Base-by-base conservation (phyloP, 1,140 invertebrate genomes). In the Drosophila mayri region DNA sequence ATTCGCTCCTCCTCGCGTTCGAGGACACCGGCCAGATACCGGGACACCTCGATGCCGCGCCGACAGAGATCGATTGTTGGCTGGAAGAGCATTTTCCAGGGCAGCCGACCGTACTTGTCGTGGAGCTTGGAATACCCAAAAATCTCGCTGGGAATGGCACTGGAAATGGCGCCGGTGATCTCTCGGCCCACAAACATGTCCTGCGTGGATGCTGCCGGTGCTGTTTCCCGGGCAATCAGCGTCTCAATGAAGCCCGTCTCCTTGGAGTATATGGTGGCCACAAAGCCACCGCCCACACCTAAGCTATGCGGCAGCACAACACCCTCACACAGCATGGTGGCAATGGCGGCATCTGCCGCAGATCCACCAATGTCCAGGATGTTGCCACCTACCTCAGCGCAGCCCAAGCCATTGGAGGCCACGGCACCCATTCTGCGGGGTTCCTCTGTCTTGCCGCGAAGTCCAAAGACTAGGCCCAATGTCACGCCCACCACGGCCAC, bases 91-190 rank as follows among this genome's bases (percentile, higher is more conserved):
- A 96, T 95, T 22, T 92, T 92, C 99, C 99, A 99, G 0, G 95
- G 93, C 16, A 98, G 90, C 63, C 94, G 95, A 0, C 98, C 96
- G 78, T 96, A 99, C 79, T 93, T 94, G 38, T 95, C 91, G 91
- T 98, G 96, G 1, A 97, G 94, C 47, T 95, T 94, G 95, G 96
- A 96, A 91, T 98, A 98, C 0, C 98, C 98, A 66, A 94, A 94
- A 2, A 99, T 91, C 93, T 99, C 98, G 8, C 98, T 98, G 1
- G 99, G 98, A 10, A 99, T 96, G 0, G 96, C 98, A 8, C 98
- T 95, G 1, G 98, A 94, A 52, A 97, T 87, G 4, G 95, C 96
- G 8, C 95, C 93, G 10, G 93, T 92, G 5, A 92, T 90, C 2
- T 87, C 74, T 46, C 93, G 83, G 12, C 93, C 92, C 18, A 94